A percentile compares a stretch with the other conserved stretches of the same genome.
These are phyloP conservation scores for Brotula barbata DNA, from an alignment of 2,797 vertebrate genomes.

Conservation along the genomic window DNA sequence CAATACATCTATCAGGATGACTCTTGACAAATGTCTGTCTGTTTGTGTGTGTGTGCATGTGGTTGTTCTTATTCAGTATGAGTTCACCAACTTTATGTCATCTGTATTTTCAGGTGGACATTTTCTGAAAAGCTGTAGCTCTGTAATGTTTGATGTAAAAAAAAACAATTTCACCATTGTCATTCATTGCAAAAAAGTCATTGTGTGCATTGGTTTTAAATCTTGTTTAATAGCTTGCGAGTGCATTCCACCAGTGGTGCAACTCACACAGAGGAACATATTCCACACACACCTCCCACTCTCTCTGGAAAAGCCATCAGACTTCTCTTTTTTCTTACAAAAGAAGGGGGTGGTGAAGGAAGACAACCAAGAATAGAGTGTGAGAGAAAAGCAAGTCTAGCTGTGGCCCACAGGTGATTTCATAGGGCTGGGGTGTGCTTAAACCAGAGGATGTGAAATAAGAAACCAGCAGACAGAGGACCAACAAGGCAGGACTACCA, in stretches of 20 bases:
- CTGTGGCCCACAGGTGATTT: constrained; percentile 74
- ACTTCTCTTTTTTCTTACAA: constrained; percentile 63
- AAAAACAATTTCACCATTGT: too few relatives aligned
- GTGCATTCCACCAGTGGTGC: constrained; percentile 38
- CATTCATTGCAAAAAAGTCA: too few relatives aligned
- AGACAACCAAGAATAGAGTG: constrained; percentile 46
- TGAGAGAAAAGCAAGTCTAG: constrained; percentile 56
- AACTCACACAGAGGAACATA: constrained; percentile 44
- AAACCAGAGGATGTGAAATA: constrained; percentile 60
- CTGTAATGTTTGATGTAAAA: too few relatives aligned
- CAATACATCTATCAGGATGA: too few relatives aligned
- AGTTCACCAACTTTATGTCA: background rate
- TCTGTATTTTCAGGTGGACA: background rate
- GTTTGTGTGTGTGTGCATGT: too few relatives aligned
- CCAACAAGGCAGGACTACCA: constrained; percentile 49
- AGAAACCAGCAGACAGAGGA: constrained; percentile 61
- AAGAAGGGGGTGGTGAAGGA: constrained; percentile 37
- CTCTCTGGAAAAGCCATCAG: constrained; percentile 79
- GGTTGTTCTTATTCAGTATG: too few relatives aligned
- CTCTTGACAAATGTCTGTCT: too few relatives aligned
- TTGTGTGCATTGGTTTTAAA: constrained; percentile 7
- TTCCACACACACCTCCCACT: constrained; percentile 47
- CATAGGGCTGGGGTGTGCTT: constrained; percentile 55
- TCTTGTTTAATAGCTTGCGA: constrained; percentile 19
- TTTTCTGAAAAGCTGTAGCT: constrained; percentile 1